phyloP scores from a whole-genome alignment of 92 coral and sea anemone genomes.

The Actinostola sp. region DNA sequence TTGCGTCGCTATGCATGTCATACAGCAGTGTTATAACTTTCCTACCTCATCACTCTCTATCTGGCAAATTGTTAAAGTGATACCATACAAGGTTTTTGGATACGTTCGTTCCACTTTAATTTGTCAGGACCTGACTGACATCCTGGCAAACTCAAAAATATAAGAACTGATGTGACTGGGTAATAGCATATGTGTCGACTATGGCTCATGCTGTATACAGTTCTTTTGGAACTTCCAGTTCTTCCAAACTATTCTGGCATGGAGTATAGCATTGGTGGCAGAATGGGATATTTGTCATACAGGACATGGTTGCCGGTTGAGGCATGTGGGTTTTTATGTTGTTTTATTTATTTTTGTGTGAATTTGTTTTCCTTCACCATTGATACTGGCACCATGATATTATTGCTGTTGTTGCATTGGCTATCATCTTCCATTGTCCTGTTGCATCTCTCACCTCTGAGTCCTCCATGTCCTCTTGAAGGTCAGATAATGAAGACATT shows the following conservation, averaged over 20 bases:
- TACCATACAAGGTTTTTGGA: no score
- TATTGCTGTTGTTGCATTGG: conserved; percentile 10
- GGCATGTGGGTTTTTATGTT: background rate
- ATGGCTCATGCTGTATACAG: conserved; percentile 32
- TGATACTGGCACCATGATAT: conserved; percentile 45
- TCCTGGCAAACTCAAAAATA: no score
- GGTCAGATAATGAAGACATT: conserved; percentile 30
- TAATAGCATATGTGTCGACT: no score
- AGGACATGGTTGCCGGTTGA: conserved; percentile 42
- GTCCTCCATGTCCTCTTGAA: conserved; percentile 19
- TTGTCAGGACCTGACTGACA: no score
- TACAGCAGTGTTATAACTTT: no score
- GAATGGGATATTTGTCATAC: conserved; percentile 32
- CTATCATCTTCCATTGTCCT: conserved; percentile 27
- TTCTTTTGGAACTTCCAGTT: conserved; percentile 31
- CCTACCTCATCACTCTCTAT: no score
- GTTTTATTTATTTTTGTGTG: no score
- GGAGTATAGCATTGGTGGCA: conserved; percentile 42
- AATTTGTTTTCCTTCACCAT: conserved; percentile 31
- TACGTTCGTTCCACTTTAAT: no score
- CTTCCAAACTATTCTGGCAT: conserved; percentile 33
- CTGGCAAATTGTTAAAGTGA: no score
- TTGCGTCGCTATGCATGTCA: no score
- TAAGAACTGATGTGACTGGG: no score
- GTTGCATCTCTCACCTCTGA: conserved; percentile 24